Evolutionary conservation across 2,888 invertebrate species (phyloP), one percentile per base, ranked within the genome.

Genomic region (Phyllotreta cruciferae): DNA sequence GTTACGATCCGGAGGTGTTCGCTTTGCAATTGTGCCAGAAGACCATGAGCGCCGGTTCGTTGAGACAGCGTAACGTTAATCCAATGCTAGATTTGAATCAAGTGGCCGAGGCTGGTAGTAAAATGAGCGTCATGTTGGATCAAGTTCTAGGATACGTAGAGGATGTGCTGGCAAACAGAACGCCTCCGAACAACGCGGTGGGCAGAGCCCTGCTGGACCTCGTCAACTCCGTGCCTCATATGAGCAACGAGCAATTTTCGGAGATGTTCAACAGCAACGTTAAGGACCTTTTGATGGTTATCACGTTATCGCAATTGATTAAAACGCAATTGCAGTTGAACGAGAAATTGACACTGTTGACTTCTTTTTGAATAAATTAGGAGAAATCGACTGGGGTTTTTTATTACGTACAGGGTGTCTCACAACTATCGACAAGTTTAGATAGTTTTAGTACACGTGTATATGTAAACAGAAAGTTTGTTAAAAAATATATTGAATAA

Each of bases 201-300:
- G 98, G 99, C 0, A 87, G 98, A 42, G 89, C 91, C 68, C 85
- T 99, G 66, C 86, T 98, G 74, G 92, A 95, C 82, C 88, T 98
- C 79, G 93, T 97, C 42, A 90, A 93, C 82, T 91, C 93, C 10
- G 93, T 97, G 67, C 96, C 97, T 49, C 92, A 93, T 78, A 94
- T 98, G 87, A 89, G 89, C 24, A 86, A 88, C 58, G 94, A 95
- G 77, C 91, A 95, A 78, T 95, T 98, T 81, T 94, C 95, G 41
- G 90, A 93, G 74, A 94, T 98, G 90, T 91, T 98, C 80, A 97
- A 97, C 79, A 91, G 95, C 72, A 94, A 95, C 77, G 93, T 98
- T 80, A 97, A 98, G 83, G 98, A 98, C 84, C 86, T 98, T 74
- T 85, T 98, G 75, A 98, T 99, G 98, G 96, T 95, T 44, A 91